Percentiles rank a stretch among this genome's conserved stretches.
phyloP scores from a whole-genome alignment of 2,797 vertebrate genomes.

The Acestrorhynchus altus region DNA sequence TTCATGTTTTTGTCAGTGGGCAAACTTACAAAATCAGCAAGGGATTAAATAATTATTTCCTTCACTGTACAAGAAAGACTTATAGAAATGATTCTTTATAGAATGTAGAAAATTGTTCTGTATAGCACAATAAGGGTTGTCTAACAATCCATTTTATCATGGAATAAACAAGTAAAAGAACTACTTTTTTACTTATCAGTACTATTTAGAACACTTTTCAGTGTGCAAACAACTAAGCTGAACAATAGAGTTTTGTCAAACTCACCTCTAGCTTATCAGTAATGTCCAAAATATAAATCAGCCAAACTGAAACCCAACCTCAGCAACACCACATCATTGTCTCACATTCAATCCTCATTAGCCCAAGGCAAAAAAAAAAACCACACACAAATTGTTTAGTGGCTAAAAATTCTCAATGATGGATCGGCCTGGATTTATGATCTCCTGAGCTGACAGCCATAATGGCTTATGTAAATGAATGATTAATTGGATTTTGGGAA shows the following conservation, averaged over 20 bases:
- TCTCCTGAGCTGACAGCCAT: constrained; percentile 70
- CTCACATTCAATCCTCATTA: constrained; percentile 68
- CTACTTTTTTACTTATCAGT: neutral
- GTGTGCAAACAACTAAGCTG: too few relatives aligned
- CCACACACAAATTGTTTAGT: constrained; percentile 68
- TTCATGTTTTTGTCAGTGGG: too few relatives aligned
- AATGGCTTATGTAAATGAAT: constrained; percentile 80
- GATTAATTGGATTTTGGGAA: constrained; percentile 71
- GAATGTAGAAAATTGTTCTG: too few relatives aligned
- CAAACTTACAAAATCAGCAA: too few relatives aligned
- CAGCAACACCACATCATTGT: constrained; percentile 36
- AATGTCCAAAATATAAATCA: constrained; percentile 35
- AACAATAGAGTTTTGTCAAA: neutral
- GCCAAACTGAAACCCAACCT: constrained; percentile 39
- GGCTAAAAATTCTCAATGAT: constrained; percentile 69
- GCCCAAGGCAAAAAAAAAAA: constrained; percentile 66
- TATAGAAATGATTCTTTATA: too few relatives aligned
- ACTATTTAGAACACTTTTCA: too few relatives aligned
- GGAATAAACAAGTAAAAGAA: too few relatives aligned
- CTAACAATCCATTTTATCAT: too few relatives aligned
- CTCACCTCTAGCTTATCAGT: neutral
- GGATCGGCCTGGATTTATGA: constrained; percentile 73
- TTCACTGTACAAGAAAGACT: too few relatives aligned
- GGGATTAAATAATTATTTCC: too few relatives aligned
- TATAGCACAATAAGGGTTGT: too few relatives aligned